Percentiles rank a stretch among this genome's conserved stretches.
These are phyloP conservation scores for Clinocottus analis DNA, from an alignment of 2,113 vertebrate genomes.

Conservation along the genomic window DNA sequence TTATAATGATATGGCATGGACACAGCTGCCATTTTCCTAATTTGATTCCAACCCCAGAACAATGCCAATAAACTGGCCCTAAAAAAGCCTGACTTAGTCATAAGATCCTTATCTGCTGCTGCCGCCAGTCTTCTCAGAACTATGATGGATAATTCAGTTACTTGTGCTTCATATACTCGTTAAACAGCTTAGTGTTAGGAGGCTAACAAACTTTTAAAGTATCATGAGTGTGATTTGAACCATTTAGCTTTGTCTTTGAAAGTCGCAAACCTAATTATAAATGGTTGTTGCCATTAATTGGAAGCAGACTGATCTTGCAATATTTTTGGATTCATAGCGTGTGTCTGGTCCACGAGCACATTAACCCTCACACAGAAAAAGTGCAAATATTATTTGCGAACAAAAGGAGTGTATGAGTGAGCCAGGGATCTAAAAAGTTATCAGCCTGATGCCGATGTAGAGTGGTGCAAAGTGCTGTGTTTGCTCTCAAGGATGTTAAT, in stretches of 20 bases:
- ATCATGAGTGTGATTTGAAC: slow-evolving; percentile 1
- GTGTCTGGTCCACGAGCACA: background rate
- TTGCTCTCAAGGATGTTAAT: background rate
- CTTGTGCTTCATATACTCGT: slow-evolving; percentile 54
- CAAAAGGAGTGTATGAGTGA: background rate
- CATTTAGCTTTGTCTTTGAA: slow-evolving; percentile 33
- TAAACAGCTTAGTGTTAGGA: slow-evolving; percentile 37
- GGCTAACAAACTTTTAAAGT: slow-evolving; percentile 30
- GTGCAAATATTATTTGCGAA: background rate
- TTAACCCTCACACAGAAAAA: background rate
- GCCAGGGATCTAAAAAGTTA: background rate
- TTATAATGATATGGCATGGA: slow-evolving; percentile 76
- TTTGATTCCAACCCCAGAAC: slow-evolving; percentile 78
- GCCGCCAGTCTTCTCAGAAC: slow-evolving; percentile 37
- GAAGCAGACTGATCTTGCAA: background rate
- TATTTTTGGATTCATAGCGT: background rate
- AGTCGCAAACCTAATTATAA: background rate
- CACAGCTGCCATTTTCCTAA: slow-evolving; percentile 82
- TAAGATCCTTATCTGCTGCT: slow-evolving; percentile 71
- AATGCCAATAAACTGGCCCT: slow-evolving; percentile 74
- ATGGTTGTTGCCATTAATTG: background rate
- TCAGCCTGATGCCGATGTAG: no score
- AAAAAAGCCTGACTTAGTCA: slow-evolving; percentile 75
- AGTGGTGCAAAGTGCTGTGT: background rate
- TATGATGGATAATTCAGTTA: slow-evolving; percentile 55